Evolutionary conservation across 2,113 vertebrate genomes (phyloP).

Genomic region (Tamias sibiricus): DNA sequence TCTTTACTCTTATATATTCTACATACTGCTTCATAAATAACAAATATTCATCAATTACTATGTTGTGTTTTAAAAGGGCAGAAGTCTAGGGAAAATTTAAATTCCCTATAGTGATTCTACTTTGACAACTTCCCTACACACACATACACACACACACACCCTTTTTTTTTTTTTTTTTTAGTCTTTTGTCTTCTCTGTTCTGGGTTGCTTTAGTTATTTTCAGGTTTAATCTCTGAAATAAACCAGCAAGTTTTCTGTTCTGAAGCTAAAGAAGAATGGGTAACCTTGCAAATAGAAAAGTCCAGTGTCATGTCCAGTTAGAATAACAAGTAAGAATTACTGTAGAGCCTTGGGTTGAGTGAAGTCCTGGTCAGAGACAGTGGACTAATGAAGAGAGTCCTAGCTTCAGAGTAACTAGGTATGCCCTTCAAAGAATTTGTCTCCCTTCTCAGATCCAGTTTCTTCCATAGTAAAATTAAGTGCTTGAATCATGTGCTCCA

Average conservation of each 20-base stretch:
- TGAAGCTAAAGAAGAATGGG: neutral
- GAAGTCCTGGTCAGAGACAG: neutral
- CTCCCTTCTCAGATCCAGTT: neutral
- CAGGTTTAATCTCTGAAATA: neutral
- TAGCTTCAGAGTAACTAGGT: neutral
- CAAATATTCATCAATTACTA: neutral
- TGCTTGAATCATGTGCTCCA: neutral
- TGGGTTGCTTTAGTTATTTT: neutral
- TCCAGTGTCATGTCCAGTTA: neutral
- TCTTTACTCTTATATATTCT: neutral
- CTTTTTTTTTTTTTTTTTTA: too few species aligned
- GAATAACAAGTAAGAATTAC: neutral
- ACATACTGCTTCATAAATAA: neutral
- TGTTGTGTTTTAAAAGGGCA: neutral
- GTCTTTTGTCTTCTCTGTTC: neutral
- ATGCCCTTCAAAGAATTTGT: neutral
- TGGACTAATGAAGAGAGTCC: neutral
- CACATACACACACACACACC: too few species aligned
- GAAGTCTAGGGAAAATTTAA: slow-evolving; percentile 3
- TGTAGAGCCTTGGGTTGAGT: neutral
- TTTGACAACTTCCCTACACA: neutral
- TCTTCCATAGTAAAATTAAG: slow-evolving; percentile 5
- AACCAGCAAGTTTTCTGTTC: neutral
- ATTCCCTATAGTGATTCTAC: neutral
- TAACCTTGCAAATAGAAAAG: neutral